Evolutionary conservation across 2,888 invertebrate genomes (phyloP), one percentile per base, ranked within the genome.

Genomic region (Apodemia hepburni): DNA sequence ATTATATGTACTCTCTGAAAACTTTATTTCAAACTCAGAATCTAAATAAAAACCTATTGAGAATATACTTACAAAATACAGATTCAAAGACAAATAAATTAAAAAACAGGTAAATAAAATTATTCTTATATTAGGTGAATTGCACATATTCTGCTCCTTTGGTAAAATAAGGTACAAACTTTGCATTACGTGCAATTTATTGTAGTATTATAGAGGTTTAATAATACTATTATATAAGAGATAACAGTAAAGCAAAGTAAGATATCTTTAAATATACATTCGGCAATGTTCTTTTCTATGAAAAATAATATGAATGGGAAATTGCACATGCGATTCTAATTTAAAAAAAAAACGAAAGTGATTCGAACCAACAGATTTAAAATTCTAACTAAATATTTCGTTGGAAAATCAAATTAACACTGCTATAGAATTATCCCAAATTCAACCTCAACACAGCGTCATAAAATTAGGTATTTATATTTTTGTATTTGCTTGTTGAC

Each of bases 91-190:
- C 22, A 54, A 54, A 27, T 54, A 54, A 54, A 27, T 54, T 15
- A 54, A 54, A 51, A 54, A 54, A 61, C 35, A 29, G 51, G 49
- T 51, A 60, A 63, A 51, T 54, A 59, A 54, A 51, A 54, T 33
- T 58, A 58, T 17, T 58, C 54, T 54, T 18, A 58, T 38, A 33
- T 57, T 60, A 66, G 61, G 38, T 63, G 65, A 64, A 68, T 67
- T 68, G 68, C 68, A 68, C 66, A 64, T 67, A 54, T 60, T 64
- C 61, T 61, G 51, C 18, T 68, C 61, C 68, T 68, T 67, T 68
- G 67, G 66, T 68, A 67, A 64, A 57, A 60, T 68, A 65, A 67
- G 65, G 63, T 66, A 68, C 61, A 64, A 62, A 66, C 11, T 27
- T 51, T 51, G 51, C 51, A 51, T 51, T 22, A 18, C 22, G 51